A percentile compares a stretch with the other conserved stretches of the same genome.
These are phyloP conservation scores for Ornithoptera alexandrae DNA, from an alignment of 2,888 invertebrate species.

Conservation along the genomic window DNA sequence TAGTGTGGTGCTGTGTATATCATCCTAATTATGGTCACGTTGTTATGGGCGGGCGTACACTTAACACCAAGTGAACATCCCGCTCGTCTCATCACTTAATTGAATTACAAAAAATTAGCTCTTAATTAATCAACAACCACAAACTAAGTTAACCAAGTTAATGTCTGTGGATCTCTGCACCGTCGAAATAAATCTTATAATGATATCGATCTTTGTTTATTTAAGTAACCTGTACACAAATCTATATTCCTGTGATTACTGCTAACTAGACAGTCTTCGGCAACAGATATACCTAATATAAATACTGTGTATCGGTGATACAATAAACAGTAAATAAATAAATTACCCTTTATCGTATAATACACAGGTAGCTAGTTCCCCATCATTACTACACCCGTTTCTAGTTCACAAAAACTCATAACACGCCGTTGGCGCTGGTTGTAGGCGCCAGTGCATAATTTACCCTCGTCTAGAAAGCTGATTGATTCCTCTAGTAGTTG, in stretches of 20 bases:
- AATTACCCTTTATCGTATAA: neutral
- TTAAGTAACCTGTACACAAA: neutral
- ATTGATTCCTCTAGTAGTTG: conserved; percentile 19
- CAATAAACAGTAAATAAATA: neutral
- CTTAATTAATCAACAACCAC: too few relatives aligned
- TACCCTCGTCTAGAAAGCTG: conserved; percentile 24
- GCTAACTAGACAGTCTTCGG: neutral
- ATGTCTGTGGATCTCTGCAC: too few relatives aligned
- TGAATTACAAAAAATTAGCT: too few relatives aligned
- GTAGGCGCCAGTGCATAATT: conserved; percentile 24
- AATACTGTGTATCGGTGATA: neutral
- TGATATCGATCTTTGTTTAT: neutral
- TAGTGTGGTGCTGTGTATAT: too few relatives aligned
- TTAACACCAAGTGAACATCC: too few relatives aligned
- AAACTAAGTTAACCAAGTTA: too few relatives aligned
- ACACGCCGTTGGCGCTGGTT: conserved; percentile 3
- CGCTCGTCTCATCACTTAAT: too few relatives aligned
- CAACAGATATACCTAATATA: too few relatives aligned
- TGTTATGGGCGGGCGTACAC: too few relatives aligned
- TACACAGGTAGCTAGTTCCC: neutral
- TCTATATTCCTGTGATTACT: neutral
- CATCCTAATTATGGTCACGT: too few relatives aligned
- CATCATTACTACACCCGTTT: conserved; percentile 13
- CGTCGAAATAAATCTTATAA: too few relatives aligned
- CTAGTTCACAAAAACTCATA: conserved; percentile 7